Evolutionary conservation across 1,140 invertebrate genomes (phyloP).

Genomic region (Ooceraea biroi): DNA sequence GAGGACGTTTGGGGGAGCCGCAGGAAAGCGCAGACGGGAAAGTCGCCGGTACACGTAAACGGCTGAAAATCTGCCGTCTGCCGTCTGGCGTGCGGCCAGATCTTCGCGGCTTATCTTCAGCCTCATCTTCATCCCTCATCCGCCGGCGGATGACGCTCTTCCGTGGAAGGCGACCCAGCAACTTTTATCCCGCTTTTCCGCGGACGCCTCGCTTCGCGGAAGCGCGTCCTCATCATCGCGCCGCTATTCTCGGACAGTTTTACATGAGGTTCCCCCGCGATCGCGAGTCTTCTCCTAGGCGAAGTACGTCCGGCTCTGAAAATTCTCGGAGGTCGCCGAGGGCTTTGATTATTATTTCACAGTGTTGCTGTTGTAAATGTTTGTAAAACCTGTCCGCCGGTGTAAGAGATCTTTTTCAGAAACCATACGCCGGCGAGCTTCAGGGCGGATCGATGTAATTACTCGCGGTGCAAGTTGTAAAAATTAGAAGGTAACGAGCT

Average conservation of each 20-base stretch:
- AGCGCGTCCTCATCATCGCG: constrained; percentile 26
- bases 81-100: constrained; percentile 74
- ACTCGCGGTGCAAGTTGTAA: not conserved
- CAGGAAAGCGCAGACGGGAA: constrained; percentile 69
- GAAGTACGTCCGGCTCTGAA: not conserved
- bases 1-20: constrained; percentile 57
- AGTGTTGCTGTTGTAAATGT: constrained; percentile 2
- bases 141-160: constrained; percentile 58
- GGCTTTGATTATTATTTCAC: constrained; percentile 44
- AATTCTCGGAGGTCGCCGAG: not conserved
- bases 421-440: not conserved
- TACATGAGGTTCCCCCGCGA: constrained; percentile 11
- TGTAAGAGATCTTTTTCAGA: not conserved
- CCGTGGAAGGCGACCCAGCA: constrained; percentile 57
- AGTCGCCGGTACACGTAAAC: constrained; percentile 77
- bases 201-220: constrained; percentile 31
- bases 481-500: too few species aligned
- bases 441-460: not conserved
- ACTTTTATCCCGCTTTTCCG: constrained; percentile 45
- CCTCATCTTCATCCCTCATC: constrained; percentile 67
- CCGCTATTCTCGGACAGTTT: constrained; percentile 38
- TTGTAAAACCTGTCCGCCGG: not conserved
- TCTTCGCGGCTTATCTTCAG: constrained; percentile 70
- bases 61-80: constrained; percentile 76
- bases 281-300: not conserved